Evolutionary conservation across 1,140 invertebrate genomes (phyloP), one percentile per base, ranked within the genome.

Genomic region (Temnothorax curvispinosus): DNA sequence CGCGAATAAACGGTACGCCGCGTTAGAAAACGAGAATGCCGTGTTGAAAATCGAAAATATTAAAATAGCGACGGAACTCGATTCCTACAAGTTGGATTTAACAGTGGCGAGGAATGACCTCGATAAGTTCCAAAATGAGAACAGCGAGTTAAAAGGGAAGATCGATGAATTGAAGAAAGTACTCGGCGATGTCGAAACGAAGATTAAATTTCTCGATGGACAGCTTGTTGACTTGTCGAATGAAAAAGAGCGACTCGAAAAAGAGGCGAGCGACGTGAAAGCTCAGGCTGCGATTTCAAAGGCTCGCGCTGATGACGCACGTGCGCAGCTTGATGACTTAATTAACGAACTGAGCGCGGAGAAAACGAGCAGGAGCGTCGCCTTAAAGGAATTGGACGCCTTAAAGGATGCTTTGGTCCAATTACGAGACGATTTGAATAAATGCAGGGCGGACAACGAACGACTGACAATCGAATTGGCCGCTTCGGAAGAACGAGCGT

Each of bases 341-440:
- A 80, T 62, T 9, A 80, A 74, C 32, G 64, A 84, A 54, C 44
- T 89, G 15, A n/a, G 60, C 5, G 69, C 35, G 2, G 85, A 87
- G 77, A 87, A 38, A 62, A 32, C 56, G 4, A 44, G 18, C 11
- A 82, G 64, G 60, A 78, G 76, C 11, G 60, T 65, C 9, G 64
- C 44, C 11, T 9, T 78, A 3, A 78, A 72, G 38, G 88, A 91
- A 62, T 65, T 86, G n/a, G 69, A 86, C 9, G 75, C 78, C 13
- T 71, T 87, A 21, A 92, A 88, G 15, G 69, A 82, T 2, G 50
- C 71, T 21, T 58, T 91, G 7, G 74, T 76, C 35, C 52, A 71
- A 18, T 75, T 91, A 35, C 86, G 50, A 52, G 82, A 75, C 9
- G 91, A 91, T 64, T 52, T 90, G 13, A 75, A 87, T 27, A 86